Base-by-base conservation (phyloP, 2,888 invertebrate species). In the Glyphotaelius pellucidus region DNA sequence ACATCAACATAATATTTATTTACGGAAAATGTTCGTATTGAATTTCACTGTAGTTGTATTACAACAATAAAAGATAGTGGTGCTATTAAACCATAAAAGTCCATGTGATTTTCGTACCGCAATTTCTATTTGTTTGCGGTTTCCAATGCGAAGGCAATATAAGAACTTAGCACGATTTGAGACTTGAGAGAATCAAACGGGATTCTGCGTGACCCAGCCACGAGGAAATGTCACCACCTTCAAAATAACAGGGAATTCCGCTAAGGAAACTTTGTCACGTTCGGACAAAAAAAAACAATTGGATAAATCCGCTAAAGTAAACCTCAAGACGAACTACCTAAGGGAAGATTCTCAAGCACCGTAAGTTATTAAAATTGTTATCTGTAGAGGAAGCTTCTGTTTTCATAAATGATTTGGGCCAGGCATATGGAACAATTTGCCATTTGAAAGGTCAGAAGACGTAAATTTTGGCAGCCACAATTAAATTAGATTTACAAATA, bases 91-190 rank as follows among this genome's bases (percentile, higher is more conserved):
- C 31, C 19, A 67, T 67, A 67, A 67, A 84, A 84, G 25, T 38
- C 15, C 47, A 67, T 47, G 42, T 67, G 47, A 47, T 87, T 87
- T 47, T 87, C 31, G n/a, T 30, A 87, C 87, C 87, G 52, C 87
- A 87, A 86, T 87, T 87, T 87, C 32, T 52, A 52, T 87, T 52
- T n/a, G 87, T 52, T 52, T 87, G 87, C 87, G 87, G 87, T 87
- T 83, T 83, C 83, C 83, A 83, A 83, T n/a, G 38, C 87, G 25
- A 87, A 84, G 38, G 38, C 84, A 84, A 84, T 84, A 84, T 35
- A 84, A 35, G 25, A 32, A 38, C 35, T 32, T 11, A 19, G 30
- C 87, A 47, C 87, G 47, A 31, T 87, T n/a, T 87, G 30, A 87
- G 52, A 67, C 52, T 47, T 31, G 86, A 42, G 35, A 84, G 19